phyloP scores from a whole-genome alignment of 1,140 invertebrate genomes.

The Phymorhynchus buccinoides region DNA sequence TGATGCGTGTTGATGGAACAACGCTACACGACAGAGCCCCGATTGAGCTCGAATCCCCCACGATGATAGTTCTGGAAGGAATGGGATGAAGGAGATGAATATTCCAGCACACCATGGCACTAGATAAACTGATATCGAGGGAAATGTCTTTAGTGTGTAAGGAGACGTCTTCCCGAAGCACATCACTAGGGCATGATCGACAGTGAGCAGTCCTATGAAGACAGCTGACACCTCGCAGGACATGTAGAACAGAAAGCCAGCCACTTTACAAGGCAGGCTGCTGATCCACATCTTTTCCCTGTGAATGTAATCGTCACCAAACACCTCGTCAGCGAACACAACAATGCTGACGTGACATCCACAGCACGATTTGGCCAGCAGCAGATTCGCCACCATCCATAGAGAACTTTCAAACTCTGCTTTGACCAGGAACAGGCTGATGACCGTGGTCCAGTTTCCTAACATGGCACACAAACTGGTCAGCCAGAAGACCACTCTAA shows the following conservation, averaged over 20 bases:
- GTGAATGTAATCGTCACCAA: constrained; percentile 51
- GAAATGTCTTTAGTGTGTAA: constrained; percentile 12
- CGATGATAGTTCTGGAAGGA: constrained; percentile 15
- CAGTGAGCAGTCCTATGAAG: constrained; percentile 48
- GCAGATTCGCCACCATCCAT: constrained; percentile 47
- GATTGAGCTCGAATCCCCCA: constrained; percentile 49
- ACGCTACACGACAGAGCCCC: constrained; percentile 47
- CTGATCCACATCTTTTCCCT: constrained; percentile 26
- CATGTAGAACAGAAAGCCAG: constrained; percentile 32
- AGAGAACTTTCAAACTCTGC: constrained; percentile 39
- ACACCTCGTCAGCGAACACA: constrained; percentile 29
- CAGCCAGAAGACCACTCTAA: constrained; percentile 47
- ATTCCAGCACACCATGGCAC: constrained; percentile 27
- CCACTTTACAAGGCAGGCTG: constrained; percentile 8
- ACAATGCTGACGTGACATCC: constrained; percentile 35
- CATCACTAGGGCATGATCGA: constrained; percentile 33
- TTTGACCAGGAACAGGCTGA: constrained; percentile 8
- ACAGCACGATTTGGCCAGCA: constrained; percentile 20
- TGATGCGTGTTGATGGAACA: constrained; percentile 34
- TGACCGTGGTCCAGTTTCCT: constrained; percentile 45
- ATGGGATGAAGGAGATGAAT: constrained; percentile 12
- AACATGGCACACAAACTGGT: constrained; percentile 42
- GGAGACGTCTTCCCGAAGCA: background rate
- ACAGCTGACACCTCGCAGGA: constrained; percentile 36
- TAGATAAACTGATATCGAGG: background rate